A percentile compares a stretch with the other conserved stretches of the same genome.
These are phyloP conservation scores for Aspidoscelis tigris DNA, from an alignment of 2,113 vertebrate genomes.

Conservation along the genomic window DNA sequence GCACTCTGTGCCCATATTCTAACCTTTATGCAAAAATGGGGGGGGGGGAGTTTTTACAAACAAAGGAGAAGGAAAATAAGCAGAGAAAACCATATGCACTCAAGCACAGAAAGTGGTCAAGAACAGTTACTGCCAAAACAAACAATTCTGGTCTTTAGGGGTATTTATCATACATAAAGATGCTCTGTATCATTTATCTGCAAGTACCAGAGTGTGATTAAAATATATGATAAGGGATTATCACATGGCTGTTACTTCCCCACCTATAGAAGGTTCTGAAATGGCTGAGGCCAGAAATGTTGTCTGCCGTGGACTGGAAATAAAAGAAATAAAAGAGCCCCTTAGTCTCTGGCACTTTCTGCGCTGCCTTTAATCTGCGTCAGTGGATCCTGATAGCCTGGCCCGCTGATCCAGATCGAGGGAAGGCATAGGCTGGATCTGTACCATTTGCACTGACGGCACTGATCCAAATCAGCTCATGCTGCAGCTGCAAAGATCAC, in stretches of 20 bases:
- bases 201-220: background rate
- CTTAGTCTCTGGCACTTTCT: background rate
- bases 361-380: too few species aligned
- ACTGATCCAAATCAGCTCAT: too few species aligned
- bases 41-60: background rate
- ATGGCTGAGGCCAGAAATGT: background rate
- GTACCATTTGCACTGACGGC: too few species aligned
- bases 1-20: fast-evolving
- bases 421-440: too few species aligned
- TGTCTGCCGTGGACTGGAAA: background rate
- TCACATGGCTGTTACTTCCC: too few species aligned
- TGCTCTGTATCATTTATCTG: background rate
- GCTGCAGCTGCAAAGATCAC: too few species aligned
- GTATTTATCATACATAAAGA: fast-evolving
- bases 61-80: background rate
- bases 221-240: background rate
- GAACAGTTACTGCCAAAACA: too few species aligned
- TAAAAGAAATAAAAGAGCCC: background rate
- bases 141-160: too few species aligned
- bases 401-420: too few species aligned
- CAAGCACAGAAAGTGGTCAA: background rate
- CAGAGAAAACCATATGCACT: fast-evolving
- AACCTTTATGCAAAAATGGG: background rate
- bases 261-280: background rate
- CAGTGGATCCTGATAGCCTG: too few species aligned